Evolutionary conservation across 2,797 vertebrate genomes (phyloP), one percentile per base, ranked within the genome.

Genomic region (Siniperca undulata): DNA sequence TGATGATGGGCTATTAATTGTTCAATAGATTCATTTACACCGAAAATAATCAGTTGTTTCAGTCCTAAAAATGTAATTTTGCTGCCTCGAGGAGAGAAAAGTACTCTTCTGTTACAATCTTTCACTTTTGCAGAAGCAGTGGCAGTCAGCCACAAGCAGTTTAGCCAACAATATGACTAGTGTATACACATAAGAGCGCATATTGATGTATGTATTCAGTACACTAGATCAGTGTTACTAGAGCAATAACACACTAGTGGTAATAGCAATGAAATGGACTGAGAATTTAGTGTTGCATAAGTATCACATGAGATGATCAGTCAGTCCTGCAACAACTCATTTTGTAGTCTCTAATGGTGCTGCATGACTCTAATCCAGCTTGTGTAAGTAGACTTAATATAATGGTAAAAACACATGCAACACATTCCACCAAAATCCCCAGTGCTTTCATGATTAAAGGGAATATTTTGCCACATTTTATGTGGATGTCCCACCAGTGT

Each of bases 321-420:
- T 66, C 38, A 20, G 17, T 24, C 65, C 38, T 20, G 61, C 77
- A 82, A 56, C 53, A 80, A 24, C 60, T 80, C 64, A 71, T 78
- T 78, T 56, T 17, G 56, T 56, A 55, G 27, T 74, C 64, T 60
- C 50, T 68, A 30, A 44, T 67, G 20, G 70, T 70, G 52, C 64
- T 27, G 27, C 55, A 24, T 75, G 46, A 55, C 36, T 83, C 40
- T 77, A 65, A 76, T 53, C 65, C 60, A 65, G 48, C 60, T 71
- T 66, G 53, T 73, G 44, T 48, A 62, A 67, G n/a, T 50, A 48
- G 27, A 70, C 69, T 74, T 66, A 67, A 61, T 67, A 30, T 34
- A 69, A 70, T 78, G 44, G 65, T 78, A 13, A 62, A 81, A 89
- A 75, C 70, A 88, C 67, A 40, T 58, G 48, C 52, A 66, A 53